Base-by-base conservation (phyloP, 2,113 vertebrate species). In the Sialia sialis region DNA sequence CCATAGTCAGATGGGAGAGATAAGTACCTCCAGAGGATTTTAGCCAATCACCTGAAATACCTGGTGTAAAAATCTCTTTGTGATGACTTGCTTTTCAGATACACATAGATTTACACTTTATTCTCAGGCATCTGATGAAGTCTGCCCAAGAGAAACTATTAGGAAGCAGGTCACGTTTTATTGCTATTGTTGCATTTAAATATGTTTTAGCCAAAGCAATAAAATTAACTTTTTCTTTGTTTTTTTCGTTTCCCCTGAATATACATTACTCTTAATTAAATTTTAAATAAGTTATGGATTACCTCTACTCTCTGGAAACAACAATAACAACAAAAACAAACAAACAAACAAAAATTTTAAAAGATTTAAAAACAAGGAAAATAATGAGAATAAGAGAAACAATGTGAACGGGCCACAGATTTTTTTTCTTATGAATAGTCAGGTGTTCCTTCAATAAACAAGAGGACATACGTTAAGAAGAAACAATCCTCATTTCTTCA, bases 341-440 rank as follows among this genome's bases (percentile, higher is more conserved):
- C 11, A 16, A 10, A 25, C 5, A 21, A 20, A 26, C 11, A 5
- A 25, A 34, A 23, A 32, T 2, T 0, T 3, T 8, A 16, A 20
- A 34, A 19, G 29, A 12, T 21, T 23, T 46, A 23, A 15, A 8
- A 26, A 34, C 19, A 26, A 1, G 0, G 4, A 16, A 22, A 25
- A 41, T 1, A 34, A 29, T 2, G 3, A 44, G 2, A 7, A 8
- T 44, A 49, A 70, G 4, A 41, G 10, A 68, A 77, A 62, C 5
- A 74, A 77, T 58, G 4, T 23, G 12, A 26, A 36, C 2, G 51
- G 2, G 4, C 1, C 10, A 66, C 3, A 14, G 12, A 9, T 51
- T 38, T 13, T 58, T 84, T 62, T 46, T 18, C 5, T 49, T n/a
- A 30, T 2, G 34, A 68, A 59, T 36, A 44, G 2, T n/a, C 11